These are phyloP conservation scores for Asarcornis scutulata DNA, from an alignment of 2,113 vertebrate genomes.

Conservation along the genomic window DNA sequence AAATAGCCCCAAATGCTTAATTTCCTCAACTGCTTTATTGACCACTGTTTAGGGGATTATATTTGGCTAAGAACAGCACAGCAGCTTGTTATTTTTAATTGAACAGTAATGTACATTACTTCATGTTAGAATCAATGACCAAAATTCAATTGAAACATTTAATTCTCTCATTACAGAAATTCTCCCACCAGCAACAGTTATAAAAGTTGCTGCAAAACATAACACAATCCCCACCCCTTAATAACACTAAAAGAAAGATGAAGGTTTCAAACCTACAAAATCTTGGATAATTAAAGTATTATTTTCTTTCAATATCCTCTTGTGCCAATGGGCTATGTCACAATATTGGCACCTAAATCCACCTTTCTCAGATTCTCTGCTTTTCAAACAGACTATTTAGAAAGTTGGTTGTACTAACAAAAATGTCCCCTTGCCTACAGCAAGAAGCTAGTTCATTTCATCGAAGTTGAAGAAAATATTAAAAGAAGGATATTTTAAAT, in stretches of 20 bases:
- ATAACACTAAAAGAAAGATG: neutral
- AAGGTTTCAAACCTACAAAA: neutral
- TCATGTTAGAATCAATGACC: conserved; percentile 43
- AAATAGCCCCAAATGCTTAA: conserved; percentile 16
- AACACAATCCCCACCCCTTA: neutral
- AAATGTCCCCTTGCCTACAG: neutral
- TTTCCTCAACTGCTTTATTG: conserved; percentile 59
- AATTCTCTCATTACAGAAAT: conserved; percentile 47
- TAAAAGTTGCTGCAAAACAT: neutral
- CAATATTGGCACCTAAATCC: accelerated
- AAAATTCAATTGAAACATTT: conserved; percentile 61
- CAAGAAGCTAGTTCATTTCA: neutral
- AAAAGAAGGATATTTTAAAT: neutral
- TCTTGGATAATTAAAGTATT: neutral
- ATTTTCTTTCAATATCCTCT: neutral
- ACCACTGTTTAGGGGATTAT: conserved; percentile 17
- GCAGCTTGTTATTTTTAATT: conserved; percentile 72
- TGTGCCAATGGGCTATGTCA: neutral
- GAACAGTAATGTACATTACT: conserved; percentile 44
- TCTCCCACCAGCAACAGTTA: neutral
- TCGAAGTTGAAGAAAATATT: neutral
- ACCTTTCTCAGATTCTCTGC: neutral
- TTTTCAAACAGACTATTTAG: neutral
- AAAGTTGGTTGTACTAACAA: neutral
- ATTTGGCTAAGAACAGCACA: conserved; percentile 35